Evolutionary conservation across 2,888 invertebrate genomes (phyloP).

Genomic region (Imbricaverruca yamaguchii): DNA sequence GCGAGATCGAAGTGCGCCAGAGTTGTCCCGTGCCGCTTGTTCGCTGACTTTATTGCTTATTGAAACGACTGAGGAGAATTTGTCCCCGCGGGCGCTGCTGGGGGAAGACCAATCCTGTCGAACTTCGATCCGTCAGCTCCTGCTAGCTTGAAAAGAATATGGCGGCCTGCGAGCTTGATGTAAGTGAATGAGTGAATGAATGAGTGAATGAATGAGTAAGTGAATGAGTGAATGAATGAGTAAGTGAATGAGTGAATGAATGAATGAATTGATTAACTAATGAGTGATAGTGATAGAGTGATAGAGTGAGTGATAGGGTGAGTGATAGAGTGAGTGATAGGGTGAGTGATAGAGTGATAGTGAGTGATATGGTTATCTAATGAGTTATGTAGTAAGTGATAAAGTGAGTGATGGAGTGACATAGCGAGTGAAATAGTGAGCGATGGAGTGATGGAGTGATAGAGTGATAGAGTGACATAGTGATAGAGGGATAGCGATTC

Average conservation of each 20-base stretch:
- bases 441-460: constrained; percentile 27
- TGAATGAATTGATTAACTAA: no score
- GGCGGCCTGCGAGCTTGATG: no score
- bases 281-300: constrained; percentile 21
- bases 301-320: constrained; percentile 15
- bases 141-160: no score
- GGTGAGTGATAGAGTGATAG: constrained; percentile 21
- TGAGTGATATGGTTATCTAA: constrained; percentile 24
- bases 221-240: constrained; percentile 21
- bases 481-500: background rate
- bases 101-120: no score
- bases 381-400: constrained; percentile 22
- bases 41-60: no score
- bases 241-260: constrained; percentile 19
- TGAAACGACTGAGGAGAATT: no score
- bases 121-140: no score
- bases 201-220: constrained; percentile 23
- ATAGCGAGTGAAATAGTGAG: constrained; percentile 30
- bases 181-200: constrained; percentile 22
- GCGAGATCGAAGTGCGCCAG: no score
- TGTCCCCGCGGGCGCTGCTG: no score
- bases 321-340: constrained; percentile 23
- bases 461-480: background rate
- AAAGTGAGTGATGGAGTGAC: constrained; percentile 24
- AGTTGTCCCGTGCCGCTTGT: no score